Evolutionary conservation across 2,888 invertebrate species (phyloP).

Genomic region (Xestia c-nigrum): DNA sequence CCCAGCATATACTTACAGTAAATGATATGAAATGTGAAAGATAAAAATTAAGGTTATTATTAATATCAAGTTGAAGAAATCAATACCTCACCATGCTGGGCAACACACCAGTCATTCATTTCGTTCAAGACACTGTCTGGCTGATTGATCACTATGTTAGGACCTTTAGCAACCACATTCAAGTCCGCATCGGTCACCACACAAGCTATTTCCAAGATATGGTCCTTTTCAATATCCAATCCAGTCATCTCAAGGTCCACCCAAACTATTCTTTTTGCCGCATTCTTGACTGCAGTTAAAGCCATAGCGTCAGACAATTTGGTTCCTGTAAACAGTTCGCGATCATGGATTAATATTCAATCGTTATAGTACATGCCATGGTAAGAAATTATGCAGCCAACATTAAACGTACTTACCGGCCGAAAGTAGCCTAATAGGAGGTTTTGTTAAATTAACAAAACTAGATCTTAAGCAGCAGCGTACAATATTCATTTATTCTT

Average conservation of each 20-base stretch:
- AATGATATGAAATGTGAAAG: not conserved
- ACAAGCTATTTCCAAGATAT: constrained; percentile 97
- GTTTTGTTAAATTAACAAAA: constrained; percentile 55
- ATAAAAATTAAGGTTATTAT: not conserved
- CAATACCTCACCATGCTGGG: constrained; percentile 94
- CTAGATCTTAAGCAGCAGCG: constrained; percentile 55
- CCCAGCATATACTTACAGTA: not conserved
- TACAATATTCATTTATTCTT: constrained; percentile 64
- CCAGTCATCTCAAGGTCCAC: constrained; percentile 98
- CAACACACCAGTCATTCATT: constrained; percentile 96
- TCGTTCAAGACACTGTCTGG: constrained; percentile 92
- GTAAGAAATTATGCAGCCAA: constrained; percentile 5
- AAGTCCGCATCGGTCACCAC: constrained; percentile 96
- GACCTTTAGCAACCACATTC: constrained; percentile 94
- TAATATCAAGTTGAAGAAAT: constrained; percentile 32
- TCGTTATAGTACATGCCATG: not conserved
- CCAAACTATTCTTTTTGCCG: constrained; percentile 92
- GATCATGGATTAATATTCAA: not conserved
- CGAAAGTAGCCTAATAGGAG: constrained; percentile 47
- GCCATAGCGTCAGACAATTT: constrained; percentile 45
- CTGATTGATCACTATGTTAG: constrained; percentile 95
- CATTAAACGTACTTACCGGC: constrained; percentile 48
- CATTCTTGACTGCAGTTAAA: constrained; percentile 62
- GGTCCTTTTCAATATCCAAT: constrained; percentile 93
- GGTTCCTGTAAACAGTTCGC: constrained; percentile 40